phyloP scores from a whole-genome alignment of 1,140 invertebrate species.

The Eumeta japonica region DNA sequence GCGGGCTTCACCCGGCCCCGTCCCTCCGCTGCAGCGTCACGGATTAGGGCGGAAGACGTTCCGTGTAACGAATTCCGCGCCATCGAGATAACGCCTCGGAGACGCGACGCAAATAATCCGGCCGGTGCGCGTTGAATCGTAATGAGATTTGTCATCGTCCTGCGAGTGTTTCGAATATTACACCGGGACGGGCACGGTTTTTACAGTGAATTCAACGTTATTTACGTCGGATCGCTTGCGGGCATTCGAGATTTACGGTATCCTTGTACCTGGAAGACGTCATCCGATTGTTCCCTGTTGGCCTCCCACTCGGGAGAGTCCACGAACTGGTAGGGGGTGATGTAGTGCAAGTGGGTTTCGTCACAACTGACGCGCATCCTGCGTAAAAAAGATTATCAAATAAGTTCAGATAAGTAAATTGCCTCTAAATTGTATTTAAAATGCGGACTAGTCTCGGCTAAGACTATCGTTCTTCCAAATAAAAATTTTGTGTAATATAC shows the following conservation, averaged over 20 bases:
- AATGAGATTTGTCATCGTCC: slow-evolving; percentile 13
- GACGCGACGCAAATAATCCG: slow-evolving; percentile 16
- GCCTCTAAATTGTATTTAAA: too few relatives aligned
- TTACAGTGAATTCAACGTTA: too few relatives aligned
- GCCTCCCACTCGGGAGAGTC: slow-evolving; percentile 87
- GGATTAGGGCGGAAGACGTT: too few relatives aligned
- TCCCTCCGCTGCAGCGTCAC: too few relatives aligned
- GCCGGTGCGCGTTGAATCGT: slow-evolving; percentile 18
- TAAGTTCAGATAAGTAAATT: too few relatives aligned
- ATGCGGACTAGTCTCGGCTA: too few relatives aligned
- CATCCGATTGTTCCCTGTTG: slow-evolving; percentile 70
- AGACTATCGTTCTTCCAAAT: too few relatives aligned
- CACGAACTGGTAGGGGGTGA: slow-evolving; percentile 79
- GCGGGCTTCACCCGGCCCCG: too few relatives aligned
- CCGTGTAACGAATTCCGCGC: slow-evolving; percentile 17
- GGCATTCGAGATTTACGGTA: too few relatives aligned
- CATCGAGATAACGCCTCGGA: slow-evolving; percentile 15
- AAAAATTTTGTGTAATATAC: not conserved
- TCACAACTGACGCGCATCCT: slow-evolving; percentile 73
- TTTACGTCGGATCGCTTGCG: too few relatives aligned
- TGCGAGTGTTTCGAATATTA: too few relatives aligned
- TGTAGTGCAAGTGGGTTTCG: slow-evolving; percentile 77
- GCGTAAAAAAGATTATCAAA: not conserved
- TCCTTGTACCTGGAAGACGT: slow-evolving; percentile 82
- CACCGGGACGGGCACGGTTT: too few relatives aligned